Base-by-base conservation (phyloP, 2,888 invertebrate species). In the Rhagium mordax region DNA sequence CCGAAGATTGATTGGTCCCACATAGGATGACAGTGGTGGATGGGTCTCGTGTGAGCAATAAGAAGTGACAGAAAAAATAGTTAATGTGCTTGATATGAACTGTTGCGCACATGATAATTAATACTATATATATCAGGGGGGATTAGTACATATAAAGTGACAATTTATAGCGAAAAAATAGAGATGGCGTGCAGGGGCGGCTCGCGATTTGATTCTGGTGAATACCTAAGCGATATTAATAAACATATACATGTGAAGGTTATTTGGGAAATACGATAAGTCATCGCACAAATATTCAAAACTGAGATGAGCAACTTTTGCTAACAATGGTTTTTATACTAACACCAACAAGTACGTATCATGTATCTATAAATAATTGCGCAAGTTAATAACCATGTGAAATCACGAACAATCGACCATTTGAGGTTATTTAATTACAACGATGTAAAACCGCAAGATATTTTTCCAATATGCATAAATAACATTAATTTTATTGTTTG, bases 1-100 rank as follows among this genome's bases (percentile, higher is more conserved):
- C 41, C 51, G 64, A 74, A 78, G 78, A 78, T 78, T 78, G 78
- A 78, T 78, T 62, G 70, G 69, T 76, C 72, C n/a, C 68, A 72
- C 33, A 70, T 59, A 64, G 72, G 70, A 71, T 68, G 72, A 72
- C 60, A 67, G 68, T 51, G 18, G 51, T 20, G 51, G 51, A 51
- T 51, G 20, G 75, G 75, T 74, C 79, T 77, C 78, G 21, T 57
- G 79, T 62, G 79, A 70, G 71, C 74, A 76, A 80, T 79, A 78
- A 70, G 74, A 72, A 75, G 69, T 74, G 76, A 74, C 71, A 68
- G 62, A 71, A 76, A 78, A 77, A 74, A 72, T 74, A 68, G 71
- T 75, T 75, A 71, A 75, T 78, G 57, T 65, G 71, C 41, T 67
- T 72, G 51, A 20, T 18, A 51, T 51, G 51, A 41, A 41, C 41